Evolutionary conservation across 2,797 vertebrate species (phyloP), one percentile per base, ranked within the genome.

Genomic region (Propithecus perrieri): DNA sequence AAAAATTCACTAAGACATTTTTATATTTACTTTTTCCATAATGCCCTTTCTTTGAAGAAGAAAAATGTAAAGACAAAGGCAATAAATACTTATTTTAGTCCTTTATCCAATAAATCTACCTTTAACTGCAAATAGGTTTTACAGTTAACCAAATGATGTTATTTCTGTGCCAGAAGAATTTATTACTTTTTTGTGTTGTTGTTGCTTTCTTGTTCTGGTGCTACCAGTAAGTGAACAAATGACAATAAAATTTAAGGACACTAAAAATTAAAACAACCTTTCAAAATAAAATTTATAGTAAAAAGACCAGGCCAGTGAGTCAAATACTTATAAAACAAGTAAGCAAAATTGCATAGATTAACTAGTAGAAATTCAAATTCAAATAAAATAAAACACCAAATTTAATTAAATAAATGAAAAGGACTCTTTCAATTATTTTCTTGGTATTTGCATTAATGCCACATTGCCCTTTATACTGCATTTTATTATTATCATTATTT

Each of bases 221-320:
- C 90, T 98, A 97, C 85, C 92, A 98, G 81, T 96, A 98, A 98
- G 90, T 63, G 69, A 98, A 89, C 96, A 98, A 98, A 98, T 96
- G 83, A 96, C 41, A 91, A n/a, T 91, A 98, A 97, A 95, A 91
- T 15, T 55, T 74, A 80, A 96, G 59, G 48, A 84, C 80, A 96
- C 43, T 98, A 98, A 98, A 98, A 98, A 98, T 97, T 97, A 98
- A 96, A 98, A 97, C 95, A 78, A 98, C 85, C 85, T 98, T 97
- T 98, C 76, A 94, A 96, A 97, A 97, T 92, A 98, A 98, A 98
- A 97, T 94, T 94, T 97, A 96, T 0, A 76, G 98, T 91, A 76
- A 98, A 98, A 98, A 94, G 65, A 97, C 96, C 95, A 98, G 97
- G 97, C 90, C 97, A 99, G 96, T 98, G 98, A 99, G 98, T 99